Evolutionary conservation across 2,797 vertebrate species (phyloP).

Genomic region (Sebastiscus albofasciatus): DNA sequence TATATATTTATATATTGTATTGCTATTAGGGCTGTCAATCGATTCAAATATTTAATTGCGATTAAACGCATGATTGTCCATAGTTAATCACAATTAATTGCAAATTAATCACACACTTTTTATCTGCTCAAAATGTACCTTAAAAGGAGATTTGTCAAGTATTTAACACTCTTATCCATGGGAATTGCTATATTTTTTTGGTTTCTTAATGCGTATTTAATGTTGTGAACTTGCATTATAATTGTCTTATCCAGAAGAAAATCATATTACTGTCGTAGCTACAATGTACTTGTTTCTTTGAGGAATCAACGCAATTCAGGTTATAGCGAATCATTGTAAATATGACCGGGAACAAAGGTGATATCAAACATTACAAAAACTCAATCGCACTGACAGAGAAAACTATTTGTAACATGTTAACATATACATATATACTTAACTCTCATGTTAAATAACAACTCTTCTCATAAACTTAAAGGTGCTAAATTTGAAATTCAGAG

Average conservation of each 20-base stretch:
- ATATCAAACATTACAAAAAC: background rate
- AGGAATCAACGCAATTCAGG: background rate
- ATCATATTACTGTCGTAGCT: background rate
- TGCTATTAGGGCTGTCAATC: too few species aligned
- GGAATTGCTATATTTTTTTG: background rate
- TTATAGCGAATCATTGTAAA: background rate
- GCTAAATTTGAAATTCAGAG: background rate
- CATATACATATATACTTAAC: background rate
- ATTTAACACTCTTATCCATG: too few species aligned
- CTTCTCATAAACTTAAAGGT: background rate
- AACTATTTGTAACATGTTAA: background rate
- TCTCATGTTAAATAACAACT: background rate
- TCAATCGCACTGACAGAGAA: background rate
- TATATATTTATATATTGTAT: background rate
- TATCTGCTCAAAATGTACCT: too few species aligned
- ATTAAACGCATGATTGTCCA: too few species aligned
- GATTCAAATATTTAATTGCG: too few species aligned
- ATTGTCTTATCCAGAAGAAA: background rate
- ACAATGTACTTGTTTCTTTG: background rate
- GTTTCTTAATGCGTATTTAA: background rate
- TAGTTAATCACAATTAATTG: too few species aligned
- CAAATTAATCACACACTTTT: too few species aligned
- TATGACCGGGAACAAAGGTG: background rate
- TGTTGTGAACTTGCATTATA: background rate
- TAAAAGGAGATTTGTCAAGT: too few species aligned